phyloP scores from a whole-genome alignment of 2,797 vertebrate genomes.

The Sylvilagus floridanus region DNA sequence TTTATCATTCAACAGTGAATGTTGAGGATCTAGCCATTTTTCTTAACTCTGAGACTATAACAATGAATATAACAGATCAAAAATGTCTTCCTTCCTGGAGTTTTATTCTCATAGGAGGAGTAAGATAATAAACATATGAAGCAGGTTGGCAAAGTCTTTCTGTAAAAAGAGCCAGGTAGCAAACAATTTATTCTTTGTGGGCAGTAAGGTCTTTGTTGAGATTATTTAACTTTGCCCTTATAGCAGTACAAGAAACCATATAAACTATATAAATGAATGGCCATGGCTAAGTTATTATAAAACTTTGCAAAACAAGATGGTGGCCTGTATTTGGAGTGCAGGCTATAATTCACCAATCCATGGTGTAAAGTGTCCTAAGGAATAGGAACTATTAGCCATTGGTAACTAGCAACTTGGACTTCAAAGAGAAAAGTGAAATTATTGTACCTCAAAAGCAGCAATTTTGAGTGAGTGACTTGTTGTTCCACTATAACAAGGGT shows the following conservation, averaged over 20 bases:
- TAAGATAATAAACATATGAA: conserved; percentile 1
- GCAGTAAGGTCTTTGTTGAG: not conserved
- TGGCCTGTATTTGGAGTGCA: not conserved
- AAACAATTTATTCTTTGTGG: not conserved
- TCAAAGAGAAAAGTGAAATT: conserved; percentile 23
- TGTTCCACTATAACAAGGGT: conserved; percentile 33
- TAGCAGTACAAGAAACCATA: not conserved
- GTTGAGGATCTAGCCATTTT: not conserved
- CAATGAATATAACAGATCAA: conserved; percentile 10
- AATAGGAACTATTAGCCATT: not conserved
- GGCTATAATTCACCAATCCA: not conserved
- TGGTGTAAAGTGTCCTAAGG: not conserved
- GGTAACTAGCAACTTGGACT: conserved; percentile 1
- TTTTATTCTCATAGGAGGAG: not conserved
- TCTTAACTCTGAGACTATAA: conserved; percentile 15
- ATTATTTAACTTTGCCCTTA: not conserved
- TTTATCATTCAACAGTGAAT: not conserved
- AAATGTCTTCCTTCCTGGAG: not conserved
- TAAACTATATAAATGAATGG: not conserved
- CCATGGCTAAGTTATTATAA: not conserved
- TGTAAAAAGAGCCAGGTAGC: not conserved
- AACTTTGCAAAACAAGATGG: not conserved
- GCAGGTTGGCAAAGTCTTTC: not conserved
- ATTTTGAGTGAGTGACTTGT: conserved; percentile 25
- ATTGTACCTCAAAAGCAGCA: conserved; percentile 11